Conservation (phyloP, 2,797 vertebrate species). For the Paedocypris micromegethes region DNA sequence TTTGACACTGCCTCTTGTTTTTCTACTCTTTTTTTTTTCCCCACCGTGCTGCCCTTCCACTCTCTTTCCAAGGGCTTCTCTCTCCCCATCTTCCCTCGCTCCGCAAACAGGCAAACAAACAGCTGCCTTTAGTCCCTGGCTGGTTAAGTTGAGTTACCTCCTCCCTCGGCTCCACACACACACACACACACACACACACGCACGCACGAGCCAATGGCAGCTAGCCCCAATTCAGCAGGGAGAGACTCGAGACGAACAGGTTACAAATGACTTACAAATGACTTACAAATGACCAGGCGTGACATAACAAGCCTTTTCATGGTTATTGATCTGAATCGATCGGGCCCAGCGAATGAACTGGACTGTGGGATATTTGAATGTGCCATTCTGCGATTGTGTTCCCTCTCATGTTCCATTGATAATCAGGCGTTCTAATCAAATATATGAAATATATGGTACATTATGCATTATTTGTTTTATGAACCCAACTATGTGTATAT, state of each 20-base stretch:
- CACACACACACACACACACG: slow-evolving; percentile 28
- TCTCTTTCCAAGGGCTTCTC: slow-evolving; percentile 33
- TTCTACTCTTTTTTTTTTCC: slow-evolving; percentile 35
- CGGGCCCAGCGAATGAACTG: background rate
- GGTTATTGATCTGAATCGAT: slow-evolving; percentile 25
- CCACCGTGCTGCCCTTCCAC: slow-evolving; percentile 30
- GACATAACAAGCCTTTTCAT: slow-evolving; percentile 31
- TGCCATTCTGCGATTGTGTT: too few species aligned
- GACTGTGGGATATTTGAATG: background rate
- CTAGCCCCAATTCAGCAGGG: slow-evolving; percentile 21
- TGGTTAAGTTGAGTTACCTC: slow-evolving; percentile 55
- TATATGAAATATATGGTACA: too few species aligned
- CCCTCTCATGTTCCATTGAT: too few species aligned
- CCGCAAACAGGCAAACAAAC: slow-evolving; percentile 64
- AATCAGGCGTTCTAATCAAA: too few species aligned
- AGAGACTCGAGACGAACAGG: background rate
- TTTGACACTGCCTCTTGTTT: slow-evolving; percentile 55
- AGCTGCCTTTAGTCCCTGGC: slow-evolving; percentile 61
- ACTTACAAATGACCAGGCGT: slow-evolving; percentile 22
- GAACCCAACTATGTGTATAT: too few species aligned
- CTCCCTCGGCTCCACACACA: slow-evolving; percentile 54
- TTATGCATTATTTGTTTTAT: too few species aligned
- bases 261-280: slow-evolving; percentile 15
- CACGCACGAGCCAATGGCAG: slow-evolving; percentile 14
- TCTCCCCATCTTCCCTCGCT: slow-evolving; percentile 43